Base-by-base conservation (phyloP, 2,113 vertebrate genomes). In the Rhineura floridana region DNA sequence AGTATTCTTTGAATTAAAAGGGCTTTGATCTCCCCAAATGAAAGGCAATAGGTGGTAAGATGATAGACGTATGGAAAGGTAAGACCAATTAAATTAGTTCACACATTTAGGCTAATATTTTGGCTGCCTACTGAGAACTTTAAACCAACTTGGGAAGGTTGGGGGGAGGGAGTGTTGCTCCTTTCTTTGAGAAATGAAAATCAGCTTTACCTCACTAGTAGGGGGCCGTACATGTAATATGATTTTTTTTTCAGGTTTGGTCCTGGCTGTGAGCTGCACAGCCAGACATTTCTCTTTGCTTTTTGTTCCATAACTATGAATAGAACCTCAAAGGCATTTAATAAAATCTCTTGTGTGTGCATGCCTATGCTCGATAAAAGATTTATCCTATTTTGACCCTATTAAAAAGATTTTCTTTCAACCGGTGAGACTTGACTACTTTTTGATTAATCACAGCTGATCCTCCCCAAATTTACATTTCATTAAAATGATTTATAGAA, bases 401-500 rank as follows among this genome's bases (percentile, higher is more conserved):
- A 69, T 83, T 89, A 77, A 88, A 93, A 86, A 25, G 6, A 91
- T 0, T 88, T 81, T 17, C 2, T 19, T 93, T 91, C 48, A 67
- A 69, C 80, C 30, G 78, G 1, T 11, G 46, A 87, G 46, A 9
- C 21, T 87, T 86, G 87, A 91, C 84, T 91, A 88, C 88, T 93
- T 94, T 81, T 48, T 89, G 77, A 84, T 89, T 88, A 76, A 91
- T 85, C 90, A 81, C 12, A 82, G 15, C 33, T 91, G 87, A 93
- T 82, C 33, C 28, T 86, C 75, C 59, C 72, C 21, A 89, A 88
- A 50, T 82, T 75, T 80, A 89, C 81, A 72, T 90, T 93, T 92
- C 62, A 92, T 93, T 93, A 94, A 92, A 93, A 91, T 92, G 93
- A 93, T 92, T 93, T 83, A 83, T 63, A 87, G 1, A 86, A 72